Base-by-base conservation (phyloP, 2,888 invertebrate genomes). In the Callinectes sapidus region DNA sequence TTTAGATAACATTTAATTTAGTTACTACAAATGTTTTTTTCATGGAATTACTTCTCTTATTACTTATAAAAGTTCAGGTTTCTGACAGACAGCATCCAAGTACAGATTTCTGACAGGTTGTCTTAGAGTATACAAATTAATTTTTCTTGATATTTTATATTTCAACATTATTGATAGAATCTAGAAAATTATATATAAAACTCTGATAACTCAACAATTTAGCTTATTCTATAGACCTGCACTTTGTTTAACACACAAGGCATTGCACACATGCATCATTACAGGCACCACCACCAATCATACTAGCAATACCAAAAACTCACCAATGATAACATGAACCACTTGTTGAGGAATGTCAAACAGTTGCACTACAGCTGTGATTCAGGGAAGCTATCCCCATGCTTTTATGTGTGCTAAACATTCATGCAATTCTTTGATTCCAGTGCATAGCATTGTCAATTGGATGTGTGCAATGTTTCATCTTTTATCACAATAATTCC, bases 141-240 rank as follows among this genome's bases (percentile, higher is more conserved):
- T 35, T 35, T 81, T 77, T 16, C 14, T 81, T 35, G 35, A 81
- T 10, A n/a, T 81, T 81, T 32, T 81, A 1, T 35, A 81, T 35
- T 71, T 28, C 32, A 81, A 81, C 71, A 81, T 81, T 35, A 77
- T 77, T 77, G 6, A 2, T 16, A 81, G 13, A 81, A 81, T 81
- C 35, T 81, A 81, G 13, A 81, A 81, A 81, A 81, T 35, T 81
- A 35, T 35, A 35, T 81, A 81, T 81, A 81, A 81, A 81, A 81
- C 81, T 77, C 71, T 81, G 35, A 81, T 8, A 81, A 16, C 35
- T 81, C n/a, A 81, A 81, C 81, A 81, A 81, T 35, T 3, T 81
- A 10, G 2, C 81, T 81, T 81, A 35, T 16, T 35, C 81, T 81
- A 81, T 35, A 10, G 81, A 81, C 32, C 18, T 81, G n/a, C 81